Conservation (phyloP, 2,113 vertebrate species). For the Donacobius atricapilla region DNA sequence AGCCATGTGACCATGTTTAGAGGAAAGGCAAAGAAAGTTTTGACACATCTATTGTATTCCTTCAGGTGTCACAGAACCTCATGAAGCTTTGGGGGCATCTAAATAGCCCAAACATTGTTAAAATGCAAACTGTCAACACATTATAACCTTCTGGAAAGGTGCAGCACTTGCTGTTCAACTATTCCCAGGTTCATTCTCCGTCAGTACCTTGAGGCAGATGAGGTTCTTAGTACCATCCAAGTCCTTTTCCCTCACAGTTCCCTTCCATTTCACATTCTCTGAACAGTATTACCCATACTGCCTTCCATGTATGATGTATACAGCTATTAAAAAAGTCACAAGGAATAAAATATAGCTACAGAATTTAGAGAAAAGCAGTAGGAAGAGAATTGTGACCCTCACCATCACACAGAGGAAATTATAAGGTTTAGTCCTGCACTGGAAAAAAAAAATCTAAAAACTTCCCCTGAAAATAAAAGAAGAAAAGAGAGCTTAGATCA, state of each 20-base stretch:
- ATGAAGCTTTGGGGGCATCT: neutral
- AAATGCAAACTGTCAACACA: neutral
- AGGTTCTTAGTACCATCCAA: neutral
- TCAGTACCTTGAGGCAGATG: neutral
- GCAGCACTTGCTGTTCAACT: neutral
- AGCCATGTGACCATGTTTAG: neutral
- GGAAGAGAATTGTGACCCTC: neutral
- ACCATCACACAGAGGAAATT: neutral
- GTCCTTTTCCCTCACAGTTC: neutral
- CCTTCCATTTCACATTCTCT: neutral
- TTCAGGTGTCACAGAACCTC: neutral
- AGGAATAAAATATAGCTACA: neutral
- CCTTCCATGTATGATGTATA: neutral
- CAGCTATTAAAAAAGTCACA: neutral
- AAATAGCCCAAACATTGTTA: neutral
- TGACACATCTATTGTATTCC: neutral
- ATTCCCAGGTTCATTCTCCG: neutral
- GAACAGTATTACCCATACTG: neutral
- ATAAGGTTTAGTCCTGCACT: neutral
- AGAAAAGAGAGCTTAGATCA: constrained; percentile 50
- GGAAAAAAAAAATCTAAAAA: neutral
- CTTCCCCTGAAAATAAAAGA: constrained; percentile 38
- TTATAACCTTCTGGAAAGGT: neutral
- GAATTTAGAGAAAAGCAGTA: neutral
- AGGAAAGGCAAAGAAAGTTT: neutral